phyloP scores from a whole-genome alignment of 2,113 vertebrate species.

The Seriola dumerili region DNA sequence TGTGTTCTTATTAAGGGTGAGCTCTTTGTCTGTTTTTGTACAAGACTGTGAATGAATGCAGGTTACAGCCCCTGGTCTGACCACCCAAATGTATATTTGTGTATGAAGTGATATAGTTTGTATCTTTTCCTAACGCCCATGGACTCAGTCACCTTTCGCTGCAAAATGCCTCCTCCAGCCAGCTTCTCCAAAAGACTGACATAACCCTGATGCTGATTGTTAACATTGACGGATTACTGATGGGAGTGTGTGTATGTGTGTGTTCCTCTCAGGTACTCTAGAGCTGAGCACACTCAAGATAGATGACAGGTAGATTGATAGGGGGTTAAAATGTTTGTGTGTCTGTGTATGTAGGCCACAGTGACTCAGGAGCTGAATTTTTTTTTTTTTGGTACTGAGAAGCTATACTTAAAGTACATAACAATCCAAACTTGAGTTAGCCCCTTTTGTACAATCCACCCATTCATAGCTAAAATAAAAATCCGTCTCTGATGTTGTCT shows the following conservation, averaged over 20 bases:
- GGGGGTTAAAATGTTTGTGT: not conserved
- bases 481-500: not conserved
- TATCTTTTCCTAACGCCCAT: constrained; percentile 6
- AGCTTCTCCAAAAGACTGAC: constrained; percentile 20
- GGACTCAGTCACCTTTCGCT: constrained; percentile 15
- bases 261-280: constrained; percentile 25
- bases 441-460: not conserved
- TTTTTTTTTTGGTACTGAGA: not conserved
- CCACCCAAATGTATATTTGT: not conserved
- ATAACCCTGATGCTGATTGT: constrained; percentile 23
- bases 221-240: constrained; percentile 30
- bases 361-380: not conserved
- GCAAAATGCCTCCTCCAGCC: not conserved
- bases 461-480: not conserved
- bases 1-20: constrained; percentile 13
- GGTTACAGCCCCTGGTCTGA: not conserved
- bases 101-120: not conserved
- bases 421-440: not conserved
- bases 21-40: constrained; percentile 32
- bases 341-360: not conserved
- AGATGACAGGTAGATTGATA: not conserved
- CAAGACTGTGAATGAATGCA: constrained; percentile 32
- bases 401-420: not conserved
- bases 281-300: constrained; percentile 3
- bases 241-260: constrained; percentile 28